A percentile compares a stretch with the other conserved stretches of the same genome.
phyloP scores from a whole-genome alignment of 1,140 invertebrate species.

The Myzus persicae region DNA sequence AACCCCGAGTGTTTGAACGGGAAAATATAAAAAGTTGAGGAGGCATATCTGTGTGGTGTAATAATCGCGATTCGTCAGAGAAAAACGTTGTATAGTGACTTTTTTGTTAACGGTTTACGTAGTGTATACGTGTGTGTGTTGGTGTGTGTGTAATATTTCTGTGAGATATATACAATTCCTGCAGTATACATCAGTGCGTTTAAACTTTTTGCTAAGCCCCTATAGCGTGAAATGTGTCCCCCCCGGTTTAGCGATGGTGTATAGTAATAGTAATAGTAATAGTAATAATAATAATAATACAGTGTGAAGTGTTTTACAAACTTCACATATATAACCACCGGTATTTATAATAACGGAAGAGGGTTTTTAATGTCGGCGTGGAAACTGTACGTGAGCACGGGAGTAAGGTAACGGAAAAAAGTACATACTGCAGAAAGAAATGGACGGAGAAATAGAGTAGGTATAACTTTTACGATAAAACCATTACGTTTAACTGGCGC shows the following conservation, averaged over 20 bases:
- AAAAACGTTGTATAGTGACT: neutral
- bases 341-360: constrained; percentile 20
- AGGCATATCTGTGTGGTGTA: neutral
- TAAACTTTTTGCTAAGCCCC: neutral
- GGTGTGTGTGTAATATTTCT: neutral
- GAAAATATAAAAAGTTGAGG: neutral
- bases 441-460: neutral
- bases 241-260: neutral
- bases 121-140: neutral
- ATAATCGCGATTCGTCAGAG: neutral
- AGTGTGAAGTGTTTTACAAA: constrained; percentile 7
- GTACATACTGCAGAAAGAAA: neutral
- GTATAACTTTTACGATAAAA: constrained; percentile 29
- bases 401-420: neutral
- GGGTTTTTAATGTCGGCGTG: neutral
- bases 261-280: neutral
- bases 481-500: neutral
- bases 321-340: neutral
- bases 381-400: neutral
- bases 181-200: neutral
- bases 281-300: neutral
- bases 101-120: neutral
- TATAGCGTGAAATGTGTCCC: neutral
- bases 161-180: neutral
- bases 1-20: neutral